Percentiles rank a stretch among this genome's conserved stretches.
Conservation (phyloP, 2,797 vertebrate genomes). For the Mareca strepera region DNA sequence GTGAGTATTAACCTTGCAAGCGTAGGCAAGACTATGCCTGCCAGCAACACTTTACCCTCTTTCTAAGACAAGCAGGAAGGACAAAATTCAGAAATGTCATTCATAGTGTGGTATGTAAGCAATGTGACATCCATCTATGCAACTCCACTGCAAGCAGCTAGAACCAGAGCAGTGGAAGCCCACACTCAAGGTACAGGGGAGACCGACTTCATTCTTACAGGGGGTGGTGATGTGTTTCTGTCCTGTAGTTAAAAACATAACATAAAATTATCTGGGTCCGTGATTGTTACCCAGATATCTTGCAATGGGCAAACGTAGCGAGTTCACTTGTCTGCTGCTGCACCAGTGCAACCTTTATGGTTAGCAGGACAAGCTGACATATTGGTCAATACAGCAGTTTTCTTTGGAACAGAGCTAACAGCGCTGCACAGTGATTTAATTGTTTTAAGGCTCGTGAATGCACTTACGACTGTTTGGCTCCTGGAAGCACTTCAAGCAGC, state of each 20-base stretch:
- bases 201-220: not conserved
- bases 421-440: not conserved
- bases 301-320: accelerated
- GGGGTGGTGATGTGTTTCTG: not conserved
- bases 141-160: not conserved
- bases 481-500: not conserved
- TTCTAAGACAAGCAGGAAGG: not conserved
- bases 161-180: not conserved
- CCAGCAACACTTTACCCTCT: not conserved
- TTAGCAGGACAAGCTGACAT: not conserved
- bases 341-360: not conserved
- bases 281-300: not conserved
- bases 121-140: not conserved
- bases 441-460: not conserved
- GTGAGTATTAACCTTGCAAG: not conserved
- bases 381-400: not conserved
- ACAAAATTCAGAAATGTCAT: not conserved
- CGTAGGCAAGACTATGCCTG: not conserved
- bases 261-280: accelerated
- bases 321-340: not conserved
- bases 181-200: not conserved
- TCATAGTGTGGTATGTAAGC: not conserved
- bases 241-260: not conserved
- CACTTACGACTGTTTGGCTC: not conserved
- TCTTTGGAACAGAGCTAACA: not conserved